Conservation (phyloP, 2,888 invertebrate species). For the Acronicta psi region DNA sequence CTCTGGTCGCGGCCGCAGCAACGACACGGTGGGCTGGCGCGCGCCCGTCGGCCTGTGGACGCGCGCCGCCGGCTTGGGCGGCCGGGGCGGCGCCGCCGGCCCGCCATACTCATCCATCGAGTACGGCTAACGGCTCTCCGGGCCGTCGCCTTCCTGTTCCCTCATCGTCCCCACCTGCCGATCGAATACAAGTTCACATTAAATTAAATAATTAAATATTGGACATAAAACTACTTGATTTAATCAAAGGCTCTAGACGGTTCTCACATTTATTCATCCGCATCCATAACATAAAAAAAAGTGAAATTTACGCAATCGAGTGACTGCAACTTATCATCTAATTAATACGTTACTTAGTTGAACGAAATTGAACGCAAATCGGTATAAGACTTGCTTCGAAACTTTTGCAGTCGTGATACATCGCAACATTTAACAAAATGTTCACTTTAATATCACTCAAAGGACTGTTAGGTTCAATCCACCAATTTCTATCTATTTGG, state of each 20-base stretch:
- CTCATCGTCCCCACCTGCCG: constrained; percentile 91
- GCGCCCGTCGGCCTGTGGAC: constrained; percentile 90
- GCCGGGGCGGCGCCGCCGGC: constrained; percentile 93
- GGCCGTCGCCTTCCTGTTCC: constrained; percentile 91
- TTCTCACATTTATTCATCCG: constrained; percentile 53
- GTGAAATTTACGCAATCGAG: constrained; percentile 23
- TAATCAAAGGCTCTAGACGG: constrained; percentile 31
- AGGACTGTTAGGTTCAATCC: too few species aligned
- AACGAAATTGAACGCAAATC: too few species aligned
- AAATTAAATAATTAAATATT: constrained; percentile 27
- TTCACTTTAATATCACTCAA: too few species aligned
- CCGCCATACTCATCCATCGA: constrained; percentile 94
- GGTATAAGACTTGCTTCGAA: too few species aligned
- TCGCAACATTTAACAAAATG: too few species aligned
- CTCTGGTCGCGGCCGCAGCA: constrained; percentile 94
- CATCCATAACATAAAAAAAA: constrained; percentile 33
- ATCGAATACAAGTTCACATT: constrained; percentile 58
- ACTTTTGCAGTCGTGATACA: too few species aligned
- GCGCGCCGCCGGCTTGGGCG: constrained; percentile 93
- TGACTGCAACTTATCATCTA: constrained; percentile 18
- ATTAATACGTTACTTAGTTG: constrained; percentile 12
- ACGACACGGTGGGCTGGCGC: constrained; percentile 86
- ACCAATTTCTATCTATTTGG: too few species aligned
- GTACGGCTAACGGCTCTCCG: constrained; percentile 89
- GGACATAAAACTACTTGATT: constrained; percentile 21